Base-by-base conservation (phyloP, 92 coral and sea anemone species). In the Desmophyllum pertusum region DNA sequence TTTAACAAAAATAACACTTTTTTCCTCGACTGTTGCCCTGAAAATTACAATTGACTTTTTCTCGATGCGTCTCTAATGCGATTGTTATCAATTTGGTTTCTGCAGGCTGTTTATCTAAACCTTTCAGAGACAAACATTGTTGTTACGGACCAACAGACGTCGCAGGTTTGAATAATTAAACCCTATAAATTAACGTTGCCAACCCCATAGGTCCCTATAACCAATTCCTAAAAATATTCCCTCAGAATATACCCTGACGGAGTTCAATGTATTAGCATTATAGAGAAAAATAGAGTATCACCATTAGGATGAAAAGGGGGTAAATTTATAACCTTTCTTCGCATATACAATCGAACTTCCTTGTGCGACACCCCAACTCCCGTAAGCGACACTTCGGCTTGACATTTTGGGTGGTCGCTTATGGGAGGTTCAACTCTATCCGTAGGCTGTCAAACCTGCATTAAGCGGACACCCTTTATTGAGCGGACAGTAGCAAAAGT, bases 61-160 rank as follows among this genome's bases (percentile, higher is more conserved):
- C 25, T 42, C 53, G 0, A 11, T 23, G 33, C 2, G 6, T 41
- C 17, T 30, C 30, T 53, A 30, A 70, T 25, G 35, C 41, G 21
- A 11, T 59, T 59, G 7, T 39, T 27, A 3, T 17, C 14, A 30
- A 23, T 62, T 83, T 63, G 63, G 10, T 70, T 71, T 73, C 59
- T 2, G 9, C 82, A 94, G 98, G 88, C 87, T 50, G 98, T 94
- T 10, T 93, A 86, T 38, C 72, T 94, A 30, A 89, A 91, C 71
- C 85, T 94, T 42, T 86, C 93, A 21, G 98, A 94, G 91, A 94
- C 93, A 30, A 92, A 92, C 63, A 85, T 94, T 33, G 82, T 86
- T 35, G 98, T 94, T 14, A 85, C 86, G 21, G 98, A 94, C 65
- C 95, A 88, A 38, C 92, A 79, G 46, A 94, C 98, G 17, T 89